Conservation (phyloP, 2,113 vertebrate species). For the Isichthys henryi region DNA sequence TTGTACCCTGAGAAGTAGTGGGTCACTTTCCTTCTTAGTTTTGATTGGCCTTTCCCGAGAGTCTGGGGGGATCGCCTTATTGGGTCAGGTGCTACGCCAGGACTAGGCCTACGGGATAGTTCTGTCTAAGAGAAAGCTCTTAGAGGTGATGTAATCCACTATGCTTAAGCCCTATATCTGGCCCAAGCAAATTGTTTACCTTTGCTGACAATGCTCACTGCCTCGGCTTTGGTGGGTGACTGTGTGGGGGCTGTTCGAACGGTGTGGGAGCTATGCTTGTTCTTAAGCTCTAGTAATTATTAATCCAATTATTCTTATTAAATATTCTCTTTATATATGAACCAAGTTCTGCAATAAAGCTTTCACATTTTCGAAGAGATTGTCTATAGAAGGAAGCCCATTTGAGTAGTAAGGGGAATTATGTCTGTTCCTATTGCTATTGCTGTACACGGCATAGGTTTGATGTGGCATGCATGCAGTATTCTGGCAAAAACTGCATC, state of each 20-base stretch:
- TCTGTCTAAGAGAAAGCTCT: background rate
- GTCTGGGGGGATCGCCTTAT: background rate
- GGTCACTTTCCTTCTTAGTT: background rate
- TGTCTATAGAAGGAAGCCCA: background rate
- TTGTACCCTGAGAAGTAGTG: background rate
- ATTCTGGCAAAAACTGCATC: background rate
- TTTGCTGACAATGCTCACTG: background rate
- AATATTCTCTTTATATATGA: too few relatives aligned
- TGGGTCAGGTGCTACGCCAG: background rate
- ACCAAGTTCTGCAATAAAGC: background rate
- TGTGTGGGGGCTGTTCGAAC: background rate
- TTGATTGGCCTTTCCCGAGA: background rate
- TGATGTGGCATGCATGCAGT: background rate
- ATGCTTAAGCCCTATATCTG: background rate
- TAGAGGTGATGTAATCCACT: background rate
- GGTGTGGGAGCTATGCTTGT: background rate
- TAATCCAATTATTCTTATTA: background rate
- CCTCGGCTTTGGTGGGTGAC: background rate
- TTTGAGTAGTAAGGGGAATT: background rate
- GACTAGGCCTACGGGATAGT: background rate
- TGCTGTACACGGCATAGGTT: background rate
- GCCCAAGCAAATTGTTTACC: background rate
- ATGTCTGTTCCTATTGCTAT: background rate
- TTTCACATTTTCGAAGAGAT: background rate
- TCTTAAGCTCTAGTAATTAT: background rate